Evolutionary conservation across 1,140 invertebrate species (phyloP).

Genomic region (Drosophila varians): DNA sequence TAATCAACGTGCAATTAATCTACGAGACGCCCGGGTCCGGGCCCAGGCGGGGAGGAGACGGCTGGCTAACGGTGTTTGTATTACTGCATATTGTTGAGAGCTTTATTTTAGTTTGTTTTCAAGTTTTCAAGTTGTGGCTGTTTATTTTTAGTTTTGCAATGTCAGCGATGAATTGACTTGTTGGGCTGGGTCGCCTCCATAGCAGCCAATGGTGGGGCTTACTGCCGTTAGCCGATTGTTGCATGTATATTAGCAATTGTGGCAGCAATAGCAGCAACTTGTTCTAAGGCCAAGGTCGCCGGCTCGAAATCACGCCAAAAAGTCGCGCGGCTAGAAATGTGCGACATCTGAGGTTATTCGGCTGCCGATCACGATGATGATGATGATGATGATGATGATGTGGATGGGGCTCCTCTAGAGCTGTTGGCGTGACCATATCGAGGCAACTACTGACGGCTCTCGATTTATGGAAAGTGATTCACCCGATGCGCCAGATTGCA

Average conservation of each 20-base stretch:
- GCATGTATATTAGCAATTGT: constrained; percentile 34
- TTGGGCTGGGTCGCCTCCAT: constrained; percentile 24
- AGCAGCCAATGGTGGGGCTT: constrained; percentile 30
- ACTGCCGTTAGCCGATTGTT: constrained; percentile 61
- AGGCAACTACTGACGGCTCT: constrained; percentile 42
- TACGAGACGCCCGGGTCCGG: constrained; percentile 63
- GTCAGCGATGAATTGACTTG: constrained; percentile 34
- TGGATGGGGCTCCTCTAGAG: constrained; percentile 7
- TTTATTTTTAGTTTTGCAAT: constrained; percentile 74
- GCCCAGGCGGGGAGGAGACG: constrained; percentile 57
- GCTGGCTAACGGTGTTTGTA: constrained; percentile 57
- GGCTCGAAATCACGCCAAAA: constrained; percentile 64
- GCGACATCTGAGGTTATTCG: constrained; percentile 71
- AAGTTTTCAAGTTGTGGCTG: neutral
- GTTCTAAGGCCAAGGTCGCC: constrained; percentile 72
- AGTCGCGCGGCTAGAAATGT: constrained; percentile 6
- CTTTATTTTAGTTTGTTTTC: constrained; percentile 11
- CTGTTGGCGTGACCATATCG: constrained; percentile 67
- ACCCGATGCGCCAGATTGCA: constrained; percentile 13
- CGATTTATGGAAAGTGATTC: constrained; percentile 33
- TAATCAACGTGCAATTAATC: constrained; percentile 79
- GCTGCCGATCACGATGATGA: constrained; percentile 34
- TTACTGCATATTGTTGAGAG: constrained; percentile 41
- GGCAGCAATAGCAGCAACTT: constrained; percentile 14
- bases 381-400: constrained; percentile 31